phyloP scores from a whole-genome alignment of 2,113 vertebrate genomes.

The Dromas ardeola region DNA sequence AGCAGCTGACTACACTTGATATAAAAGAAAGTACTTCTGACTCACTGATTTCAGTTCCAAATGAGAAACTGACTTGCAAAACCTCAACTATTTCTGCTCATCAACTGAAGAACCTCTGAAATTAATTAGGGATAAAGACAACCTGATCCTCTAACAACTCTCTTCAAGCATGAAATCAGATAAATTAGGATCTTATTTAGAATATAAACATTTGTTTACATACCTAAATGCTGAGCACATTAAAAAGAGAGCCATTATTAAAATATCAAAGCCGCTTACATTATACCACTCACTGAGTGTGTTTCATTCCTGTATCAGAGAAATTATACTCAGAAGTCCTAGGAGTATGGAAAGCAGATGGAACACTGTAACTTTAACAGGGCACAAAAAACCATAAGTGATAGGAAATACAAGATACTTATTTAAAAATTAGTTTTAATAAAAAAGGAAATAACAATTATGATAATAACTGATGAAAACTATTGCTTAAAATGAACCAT shows the following conservation, averaged over 20 bases:
- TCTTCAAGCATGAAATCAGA: neutral
- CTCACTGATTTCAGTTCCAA: neutral
- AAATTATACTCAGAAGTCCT: neutral
- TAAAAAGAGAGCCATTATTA: neutral
- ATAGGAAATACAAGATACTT: neutral
- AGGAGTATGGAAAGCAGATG: neutral
- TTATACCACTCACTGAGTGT: neutral
- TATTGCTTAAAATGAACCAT: neutral
- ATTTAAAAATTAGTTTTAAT: constrained; percentile 13
- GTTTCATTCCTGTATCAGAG: neutral
- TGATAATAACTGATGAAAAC: neutral
- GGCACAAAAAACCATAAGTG: neutral
- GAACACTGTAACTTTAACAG: neutral
- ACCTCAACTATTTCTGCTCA: neutral
- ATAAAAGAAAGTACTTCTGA: neutral
- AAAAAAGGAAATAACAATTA: neutral
- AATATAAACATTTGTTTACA: neutral
- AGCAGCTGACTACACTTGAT: neutral
- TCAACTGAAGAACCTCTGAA: neutral
- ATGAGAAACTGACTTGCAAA: neutral
- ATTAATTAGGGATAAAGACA: neutral
- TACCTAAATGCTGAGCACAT: neutral
- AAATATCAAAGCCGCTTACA: neutral
- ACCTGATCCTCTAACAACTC: neutral
- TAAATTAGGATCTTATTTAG: neutral